Conservation (phyloP, 2,113 vertebrate species). For the Anarhynchus alexandrinus region DNA sequence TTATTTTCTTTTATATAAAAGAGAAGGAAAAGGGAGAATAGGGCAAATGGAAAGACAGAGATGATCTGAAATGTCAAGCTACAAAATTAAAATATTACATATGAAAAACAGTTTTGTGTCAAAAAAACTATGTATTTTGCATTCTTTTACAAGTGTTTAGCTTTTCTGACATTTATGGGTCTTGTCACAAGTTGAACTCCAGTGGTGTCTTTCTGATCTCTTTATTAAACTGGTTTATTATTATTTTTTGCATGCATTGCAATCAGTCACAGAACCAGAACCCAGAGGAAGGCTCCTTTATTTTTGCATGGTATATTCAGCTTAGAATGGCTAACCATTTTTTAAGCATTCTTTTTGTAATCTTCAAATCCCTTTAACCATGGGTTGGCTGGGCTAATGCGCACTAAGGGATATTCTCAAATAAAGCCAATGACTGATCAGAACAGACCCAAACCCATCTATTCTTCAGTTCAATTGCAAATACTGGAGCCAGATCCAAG, state of each 20-base stretch:
- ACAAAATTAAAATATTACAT: slow-evolving; percentile 74
- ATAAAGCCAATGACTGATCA: slow-evolving; percentile 48
- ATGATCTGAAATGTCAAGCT: slow-evolving; percentile 65
- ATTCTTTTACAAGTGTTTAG: slow-evolving; percentile 54
- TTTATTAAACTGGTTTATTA: slow-evolving; percentile 44
- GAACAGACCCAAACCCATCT: slow-evolving; percentile 48
- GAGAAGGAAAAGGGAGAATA: slow-evolving; percentile 69
- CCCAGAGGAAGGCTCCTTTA: slow-evolving; percentile 58
- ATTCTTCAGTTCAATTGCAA: slow-evolving; percentile 39
- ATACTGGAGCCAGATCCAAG: slow-evolving; percentile 62
- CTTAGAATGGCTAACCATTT: background rate
- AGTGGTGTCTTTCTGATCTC: slow-evolving; percentile 55
- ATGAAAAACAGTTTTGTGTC: slow-evolving; percentile 59
- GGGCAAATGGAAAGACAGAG: slow-evolving; percentile 71
- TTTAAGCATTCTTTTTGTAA: background rate
- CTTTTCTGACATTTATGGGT: slow-evolving; percentile 67
- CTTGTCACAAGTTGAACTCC: slow-evolving; percentile 63
- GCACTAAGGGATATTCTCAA: slow-evolving; percentile 36
- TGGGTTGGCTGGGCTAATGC: slow-evolving; percentile 56
- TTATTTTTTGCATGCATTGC: slow-evolving; percentile 70
- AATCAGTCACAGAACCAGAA: slow-evolving; percentile 69
- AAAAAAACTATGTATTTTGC: slow-evolving; percentile 40
- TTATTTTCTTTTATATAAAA: slow-evolving; percentile 77
- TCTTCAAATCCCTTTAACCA: background rate
- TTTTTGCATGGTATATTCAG: slow-evolving; percentile 47